Base-by-base conservation (phyloP, 2,888 invertebrate genomes). In the Blastobasis adustella region DNA sequence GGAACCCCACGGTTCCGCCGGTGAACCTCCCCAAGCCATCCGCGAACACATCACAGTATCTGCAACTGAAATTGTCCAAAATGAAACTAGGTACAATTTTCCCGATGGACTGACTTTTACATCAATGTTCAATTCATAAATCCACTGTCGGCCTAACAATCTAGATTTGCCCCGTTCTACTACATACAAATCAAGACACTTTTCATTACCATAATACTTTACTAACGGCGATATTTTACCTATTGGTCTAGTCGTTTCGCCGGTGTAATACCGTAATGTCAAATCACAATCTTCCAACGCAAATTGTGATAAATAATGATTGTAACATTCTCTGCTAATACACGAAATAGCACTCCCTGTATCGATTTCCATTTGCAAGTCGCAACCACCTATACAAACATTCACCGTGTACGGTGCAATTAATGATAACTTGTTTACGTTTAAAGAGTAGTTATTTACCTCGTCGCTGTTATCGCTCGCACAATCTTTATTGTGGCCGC, bases 321-420 rank as follows among this genome's bases (percentile, higher is more conserved):
- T 38, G 39, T 46, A 52, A 43, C 43, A 10, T 6, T 5, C 36
- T 5, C 46, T 44, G 44, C 43, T 49, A 9, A 52, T 43, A 10
- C 52, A 52, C 37, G 52, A 40, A 10, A 46, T 46, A 7, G 49
- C 49, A 8, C 49, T 49, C 1, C 52, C 52, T 6, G 48, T 51
- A 37, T 48, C 48, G 10, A 51, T 48, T 37, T 51, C 48, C 51
- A 51, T 48, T 10, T 48, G 44, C 10, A 51, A 46, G 23, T 6
- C 8, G 36, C 4, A 8, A 7, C 52, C 52, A 1, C 42, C 52
- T n/a, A 52, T 49, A 10, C n/a, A n/a, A 8, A 49, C 46, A n/a
- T 49, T 46, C 3, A 49, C 52, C 6, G 39, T 46, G 6, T 49
- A 49, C 9, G 52, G 52, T 44, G 37, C 49, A 37, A 49, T 45